Percentiles rank a stretch among this genome's conserved stretches.
Evolutionary conservation across 2,888 invertebrate species (phyloP).

Genomic region (Dryadula phaetusa): DNA sequence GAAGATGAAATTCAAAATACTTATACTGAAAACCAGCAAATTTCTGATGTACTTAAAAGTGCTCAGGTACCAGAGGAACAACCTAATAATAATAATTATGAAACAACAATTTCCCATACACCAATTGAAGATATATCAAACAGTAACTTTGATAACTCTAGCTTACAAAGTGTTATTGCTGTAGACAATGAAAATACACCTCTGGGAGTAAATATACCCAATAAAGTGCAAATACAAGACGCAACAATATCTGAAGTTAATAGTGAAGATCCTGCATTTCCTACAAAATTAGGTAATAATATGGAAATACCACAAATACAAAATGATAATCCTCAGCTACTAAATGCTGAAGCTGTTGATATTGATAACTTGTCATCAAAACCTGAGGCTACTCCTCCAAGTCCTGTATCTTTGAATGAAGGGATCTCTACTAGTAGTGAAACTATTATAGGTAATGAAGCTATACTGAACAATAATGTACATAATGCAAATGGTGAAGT

Average conservation of each 20-base stretch:
- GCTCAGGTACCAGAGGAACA: conserved; percentile 1
- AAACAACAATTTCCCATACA: background rate
- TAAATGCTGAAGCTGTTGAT: conserved; percentile 46
- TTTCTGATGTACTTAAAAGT: background rate
- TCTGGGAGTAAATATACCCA: conserved; percentile 50
- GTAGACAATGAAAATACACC: background rate
- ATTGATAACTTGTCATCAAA: conserved; percentile 28
- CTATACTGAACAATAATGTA: conserved; percentile 19
- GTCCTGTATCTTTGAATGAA: conserved; percentile 28
- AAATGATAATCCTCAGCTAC: conserved; percentile 47
- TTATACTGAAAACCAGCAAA: background rate
- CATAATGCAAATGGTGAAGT: conserved; percentile 34
- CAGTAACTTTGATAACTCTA: conserved; percentile 37
- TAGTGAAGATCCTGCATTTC: conserved; percentile 54
- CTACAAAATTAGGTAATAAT: conserved; percentile 46
- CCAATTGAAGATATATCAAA: background rate
- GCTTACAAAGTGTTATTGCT: background rate
- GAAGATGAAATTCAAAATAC: conserved; percentile 7
- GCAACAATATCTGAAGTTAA: conserved; percentile 48
- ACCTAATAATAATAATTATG: conserved; percentile 4
- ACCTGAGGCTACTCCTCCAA: conserved; percentile 41
- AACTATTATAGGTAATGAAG: conserved; percentile 19
- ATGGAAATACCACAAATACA: conserved; percentile 44
- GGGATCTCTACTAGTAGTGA: background rate
- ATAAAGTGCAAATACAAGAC: conserved; percentile 50